These are phyloP conservation scores for Gymnarchus niloticus DNA, from an alignment of 2,113 vertebrate species.

Conservation along the genomic window DNA sequence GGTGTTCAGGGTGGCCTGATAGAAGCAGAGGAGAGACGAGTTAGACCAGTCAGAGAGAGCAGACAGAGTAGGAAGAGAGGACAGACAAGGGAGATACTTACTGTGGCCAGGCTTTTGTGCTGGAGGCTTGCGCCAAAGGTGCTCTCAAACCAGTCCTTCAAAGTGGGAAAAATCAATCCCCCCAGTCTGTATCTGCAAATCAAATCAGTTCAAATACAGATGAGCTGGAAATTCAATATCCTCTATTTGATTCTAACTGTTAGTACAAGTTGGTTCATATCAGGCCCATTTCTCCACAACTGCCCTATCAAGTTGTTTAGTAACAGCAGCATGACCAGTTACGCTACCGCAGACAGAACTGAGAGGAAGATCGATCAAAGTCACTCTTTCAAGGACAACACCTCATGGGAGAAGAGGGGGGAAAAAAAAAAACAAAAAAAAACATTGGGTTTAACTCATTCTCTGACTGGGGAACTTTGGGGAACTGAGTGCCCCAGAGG, in stretches of 20 bases:
- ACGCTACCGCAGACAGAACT: conserved; percentile 33
- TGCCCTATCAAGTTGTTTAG: conserved; percentile 44
- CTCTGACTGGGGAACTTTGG: too few species aligned
- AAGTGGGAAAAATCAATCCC: conserved; percentile 80
- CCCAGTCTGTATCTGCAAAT: conserved; percentile 82
- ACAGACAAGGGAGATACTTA: conserved; percentile 57
- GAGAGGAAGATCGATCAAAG: conserved; percentile 44
- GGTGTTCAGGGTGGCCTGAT: conserved; percentile 76
- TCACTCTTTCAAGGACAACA: conserved; percentile 24
- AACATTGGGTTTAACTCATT: neutral
- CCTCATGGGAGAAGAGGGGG: neutral
- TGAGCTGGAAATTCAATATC: neutral
- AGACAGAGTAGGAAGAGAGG: neutral
- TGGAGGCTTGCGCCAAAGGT: conserved; percentile 83
- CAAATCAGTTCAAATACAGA: neutral
- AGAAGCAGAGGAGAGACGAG: neutral
- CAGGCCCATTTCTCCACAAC: conserved; percentile 27
- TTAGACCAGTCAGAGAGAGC: neutral
- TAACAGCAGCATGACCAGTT: conserved; percentile 38
- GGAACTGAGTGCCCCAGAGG: neutral
- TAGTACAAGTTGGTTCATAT: conserved; percentile 10
- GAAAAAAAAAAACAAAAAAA: neutral
- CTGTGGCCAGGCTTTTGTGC: conserved; percentile 84
- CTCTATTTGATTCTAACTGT: neutral
- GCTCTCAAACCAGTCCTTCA: conserved; percentile 90